Evolutionary conservation across 2,113 vertebrate species (phyloP).

Genomic region (Austrofundulus limnaeus): DNA sequence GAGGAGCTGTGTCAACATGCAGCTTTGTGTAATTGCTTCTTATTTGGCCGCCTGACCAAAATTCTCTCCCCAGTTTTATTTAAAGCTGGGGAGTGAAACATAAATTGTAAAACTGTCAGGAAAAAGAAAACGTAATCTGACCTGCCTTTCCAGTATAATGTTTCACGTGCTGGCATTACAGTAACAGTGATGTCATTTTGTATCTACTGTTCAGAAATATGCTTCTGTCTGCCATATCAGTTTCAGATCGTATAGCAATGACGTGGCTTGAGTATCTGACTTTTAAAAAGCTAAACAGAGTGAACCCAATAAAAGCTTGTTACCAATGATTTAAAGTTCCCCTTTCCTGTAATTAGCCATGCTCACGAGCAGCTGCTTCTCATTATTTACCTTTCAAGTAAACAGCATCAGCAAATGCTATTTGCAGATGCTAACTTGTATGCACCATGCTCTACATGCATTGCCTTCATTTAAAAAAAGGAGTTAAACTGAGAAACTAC

Average conservation of each 20-base stretch:
- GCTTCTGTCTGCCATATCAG: neutral
- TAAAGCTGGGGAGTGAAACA: constrained; percentile 17
- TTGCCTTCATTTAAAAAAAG: neutral
- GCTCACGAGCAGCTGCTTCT: constrained; percentile 31
- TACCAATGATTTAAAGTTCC: constrained; percentile 17
- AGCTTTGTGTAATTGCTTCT: constrained; percentile 36
- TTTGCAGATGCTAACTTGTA: constrained; percentile 10
- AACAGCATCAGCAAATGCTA: constrained; percentile 20
- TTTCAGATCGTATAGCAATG: neutral
- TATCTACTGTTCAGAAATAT: neutral
- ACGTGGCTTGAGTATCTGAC: neutral
- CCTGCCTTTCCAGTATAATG: constrained; percentile 17
- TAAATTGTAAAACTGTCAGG: constrained; percentile 27
- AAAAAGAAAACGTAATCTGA: constrained; percentile 33
- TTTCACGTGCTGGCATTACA: neutral
- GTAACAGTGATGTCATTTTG: neutral
- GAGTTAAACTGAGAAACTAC: neutral
- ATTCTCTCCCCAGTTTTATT: constrained; percentile 2
- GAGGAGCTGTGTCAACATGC: constrained; percentile 21
- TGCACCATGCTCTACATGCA: neutral
- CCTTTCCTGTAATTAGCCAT: constrained; percentile 61
- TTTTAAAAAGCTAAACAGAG: constrained; percentile 13
- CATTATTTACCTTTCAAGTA: constrained; percentile 24
- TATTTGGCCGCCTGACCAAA: constrained; percentile 29
- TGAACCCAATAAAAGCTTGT: constrained; percentile 26